These are phyloP conservation scores for Palythoa caribaeorum DNA, from an alignment of 92 coral and sea anemone genomes.

Conservation along the genomic window DNA sequence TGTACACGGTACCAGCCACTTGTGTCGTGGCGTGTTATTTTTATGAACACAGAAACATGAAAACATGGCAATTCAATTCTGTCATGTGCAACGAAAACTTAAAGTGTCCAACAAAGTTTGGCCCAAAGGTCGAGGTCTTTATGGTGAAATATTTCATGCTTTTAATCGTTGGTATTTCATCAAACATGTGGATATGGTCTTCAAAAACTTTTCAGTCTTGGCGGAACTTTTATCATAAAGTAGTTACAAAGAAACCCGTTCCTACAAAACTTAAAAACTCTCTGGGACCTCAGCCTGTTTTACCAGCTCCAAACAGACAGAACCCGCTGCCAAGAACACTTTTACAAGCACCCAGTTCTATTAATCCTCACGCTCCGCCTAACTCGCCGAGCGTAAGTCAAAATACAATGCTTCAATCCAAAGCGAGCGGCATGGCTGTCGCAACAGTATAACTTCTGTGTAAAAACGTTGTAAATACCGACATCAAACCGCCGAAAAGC, in stretches of 20 bases:
- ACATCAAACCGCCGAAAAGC: background rate
- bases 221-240: constrained; percentile 81
- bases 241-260: constrained; percentile 54
- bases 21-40: constrained; percentile 92
- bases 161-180: constrained; percentile 89
- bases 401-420: constrained; percentile 41
- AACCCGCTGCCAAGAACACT: constrained; percentile 30
- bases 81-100: constrained; percentile 73
- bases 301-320: constrained; percentile 9
- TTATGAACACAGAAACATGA: constrained; percentile 92
- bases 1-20: constrained; percentile 95
- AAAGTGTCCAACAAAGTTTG: constrained; percentile 66
- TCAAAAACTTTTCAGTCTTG: constrained; percentile 92
- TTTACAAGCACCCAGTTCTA: constrained; percentile 12
- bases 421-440: constrained; percentile 77
- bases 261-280: constrained; percentile 42
- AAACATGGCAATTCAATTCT: constrained; percentile 74
- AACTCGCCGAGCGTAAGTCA: constrained; percentile 48
- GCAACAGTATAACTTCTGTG: constrained; percentile 70
- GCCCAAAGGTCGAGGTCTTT: constrained; percentile 87
- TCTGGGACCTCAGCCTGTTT: constrained; percentile 17
- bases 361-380: constrained; percentile 15
- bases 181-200: constrained; percentile 99
- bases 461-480: background rate
- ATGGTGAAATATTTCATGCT: constrained; percentile 97